Evolutionary conservation across 2,797 vertebrate species (phyloP), one percentile per base, ranked within the genome.

Genomic region (Macrochelys suwanniensis): DNA sequence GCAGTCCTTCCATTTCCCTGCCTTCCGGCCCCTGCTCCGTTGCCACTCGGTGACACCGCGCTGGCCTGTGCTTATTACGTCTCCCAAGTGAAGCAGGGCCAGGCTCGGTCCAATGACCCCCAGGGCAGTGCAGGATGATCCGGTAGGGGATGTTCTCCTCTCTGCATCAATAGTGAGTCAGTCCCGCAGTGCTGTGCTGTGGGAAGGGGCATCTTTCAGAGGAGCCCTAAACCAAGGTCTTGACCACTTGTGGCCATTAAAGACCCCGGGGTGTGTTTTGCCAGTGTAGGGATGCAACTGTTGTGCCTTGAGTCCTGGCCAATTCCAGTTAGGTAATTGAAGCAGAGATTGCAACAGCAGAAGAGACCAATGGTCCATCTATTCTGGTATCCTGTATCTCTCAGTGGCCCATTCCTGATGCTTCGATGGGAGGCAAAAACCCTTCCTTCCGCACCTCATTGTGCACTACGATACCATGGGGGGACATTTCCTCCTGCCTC

Each of bases 401-500:
- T 82, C 51, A 28, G 76, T 15, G 12, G 59, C 49, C 71, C 37
- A 49, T 77, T 77, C 78, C 82, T 82, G 87, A 85, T 17, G 65
- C 50, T n/a, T 85, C 42, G 54, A 54, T 77, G 50, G 49, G 57
- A 88, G 88, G 59, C 83, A 65, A 59, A 74, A 49, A n/a, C 74
- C 8, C 65, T 45, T 78, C 42, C 65, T 87, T 42, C 80, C 31
- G 50, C 86, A 76, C 45, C 84, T 89, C 56, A 54, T 56, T 89
- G 78, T 92, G 74, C 54, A 89, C 59, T 85, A 89, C 19, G 47
- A 47, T 80, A 82, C 91, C 76, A 82, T 8, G 56, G 91, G 87
- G 91, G 87, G 78, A 89, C 87, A 92, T 92, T 92, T 85, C 87
- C 54, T 82, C 77, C 87, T 65, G 68, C 88, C 77, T 89, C 91